Percentiles rank a stretch among this genome's conserved stretches.
Evolutionary conservation across 1,140 invertebrate genomes (phyloP).

Genomic region (Oscheius sp.): DNA sequence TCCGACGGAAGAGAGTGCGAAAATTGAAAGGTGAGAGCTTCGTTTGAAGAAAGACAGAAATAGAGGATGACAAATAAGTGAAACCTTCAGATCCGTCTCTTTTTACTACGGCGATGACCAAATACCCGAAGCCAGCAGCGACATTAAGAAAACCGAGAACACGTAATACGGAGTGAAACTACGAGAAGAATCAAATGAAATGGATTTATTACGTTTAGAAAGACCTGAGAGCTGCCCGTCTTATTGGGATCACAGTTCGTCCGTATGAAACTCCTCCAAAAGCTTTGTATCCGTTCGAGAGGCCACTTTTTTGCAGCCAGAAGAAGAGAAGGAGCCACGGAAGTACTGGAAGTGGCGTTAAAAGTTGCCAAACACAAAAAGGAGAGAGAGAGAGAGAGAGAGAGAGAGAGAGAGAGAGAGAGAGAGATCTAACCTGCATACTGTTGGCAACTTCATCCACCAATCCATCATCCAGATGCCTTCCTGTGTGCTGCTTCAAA

Average conservation of each 20-base stretch:
- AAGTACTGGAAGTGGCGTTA: neutral
- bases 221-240: too few species aligned
- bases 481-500: neutral
- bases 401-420: neutral
- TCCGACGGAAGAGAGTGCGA: neutral
- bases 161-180: neutral
- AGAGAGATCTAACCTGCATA: neutral
- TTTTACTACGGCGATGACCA: neutral
- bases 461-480: neutral
- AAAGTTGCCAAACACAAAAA: too few species aligned
- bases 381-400: neutral
- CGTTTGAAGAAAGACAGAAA: neutral
- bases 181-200: too few species aligned
- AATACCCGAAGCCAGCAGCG: neutral
- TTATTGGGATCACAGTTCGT: neutral
- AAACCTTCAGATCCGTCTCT: neutral
- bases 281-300: neutral
- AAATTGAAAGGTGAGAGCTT: neutral
- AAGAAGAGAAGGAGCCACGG: neutral
- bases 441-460: neutral
- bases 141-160: neutral
- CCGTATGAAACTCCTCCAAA: neutral
- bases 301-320: neutral
- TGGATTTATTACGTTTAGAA: too few species aligned
- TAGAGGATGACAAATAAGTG: neutral